Base-by-base conservation (phyloP, 2,113 vertebrate genomes). In the Salvelinus sp. region DNA sequence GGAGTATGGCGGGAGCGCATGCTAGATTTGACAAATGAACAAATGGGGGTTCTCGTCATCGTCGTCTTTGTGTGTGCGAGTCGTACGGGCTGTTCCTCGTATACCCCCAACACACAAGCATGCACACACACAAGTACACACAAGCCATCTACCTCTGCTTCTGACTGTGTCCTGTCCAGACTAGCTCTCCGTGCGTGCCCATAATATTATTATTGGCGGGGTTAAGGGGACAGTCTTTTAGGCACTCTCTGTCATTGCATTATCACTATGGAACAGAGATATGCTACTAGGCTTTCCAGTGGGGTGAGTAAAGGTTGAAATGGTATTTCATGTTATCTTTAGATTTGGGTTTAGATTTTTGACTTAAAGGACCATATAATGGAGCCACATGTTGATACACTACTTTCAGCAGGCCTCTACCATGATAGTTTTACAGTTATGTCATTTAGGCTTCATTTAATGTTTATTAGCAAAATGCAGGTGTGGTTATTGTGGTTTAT, bases 11-110 rank as follows among this genome's bases (percentile, higher is more conserved):
- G 16, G 94, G 94, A 93, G 93, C 93, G 90, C 94, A 93, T 94
- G 93, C 94, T 93, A 93, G 96, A 95, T 96, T 94, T 96, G 95
- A 96, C 94, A 95, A 95, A 96, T 96, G 95, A 95, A 92, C 92
- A 92, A 86, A 87, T 65, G 2, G 90, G 91, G 95, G 94, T 94
- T 92, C 38, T 44, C 38, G 38, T 12, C 38, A 14, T 54, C 16
- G 92, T 94, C 95, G 93, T 95, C 94, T 96, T 92, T 95, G 94
- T 90, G 87, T 91, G 92, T 93, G 91, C 91, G 20, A 91, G 89
- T 85, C 74, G 70, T 78, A 54, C 73, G 91, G 88, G 85, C 72
- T 72, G 9, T 78, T 69, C 60, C 23, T 20, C 69, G 23, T 71
- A 54, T 12, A 18, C 91, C 92, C 83, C 88, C 92, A 79, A 79